Conservation (phyloP, 2,113 vertebrate species). For the Miniopterus natalensis region DNA sequence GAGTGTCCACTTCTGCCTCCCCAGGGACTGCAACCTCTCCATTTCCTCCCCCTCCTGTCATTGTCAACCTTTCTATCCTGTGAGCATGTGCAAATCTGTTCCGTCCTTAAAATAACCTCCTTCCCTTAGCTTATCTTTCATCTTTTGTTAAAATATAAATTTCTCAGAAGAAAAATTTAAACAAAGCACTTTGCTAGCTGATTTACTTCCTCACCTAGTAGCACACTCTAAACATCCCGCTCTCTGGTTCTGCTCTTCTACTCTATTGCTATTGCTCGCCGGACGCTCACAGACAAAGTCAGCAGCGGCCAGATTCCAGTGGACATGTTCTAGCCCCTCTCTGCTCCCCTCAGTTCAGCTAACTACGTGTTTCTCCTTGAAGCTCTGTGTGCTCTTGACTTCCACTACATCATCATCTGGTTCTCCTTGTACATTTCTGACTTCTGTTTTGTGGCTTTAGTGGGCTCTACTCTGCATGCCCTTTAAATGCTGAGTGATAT, state of each 20-base stretch:
- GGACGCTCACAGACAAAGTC: not conserved
- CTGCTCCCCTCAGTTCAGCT: not conserved
- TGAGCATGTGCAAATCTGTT: not conserved
- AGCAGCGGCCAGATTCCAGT: not conserved
- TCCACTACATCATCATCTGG: not conserved
- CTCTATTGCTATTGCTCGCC: not conserved
- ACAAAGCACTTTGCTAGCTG: not conserved
- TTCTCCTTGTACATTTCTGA: not conserved
- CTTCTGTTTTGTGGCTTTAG: not conserved
- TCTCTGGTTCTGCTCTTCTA: not conserved
- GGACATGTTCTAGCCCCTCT: not conserved
- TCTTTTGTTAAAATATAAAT: conserved; percentile 39
- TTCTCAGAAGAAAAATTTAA: conserved; percentile 41
- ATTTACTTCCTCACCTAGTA: not conserved
- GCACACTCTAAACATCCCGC: not conserved
- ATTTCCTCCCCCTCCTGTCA: not conserved
- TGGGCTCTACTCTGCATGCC: not conserved
- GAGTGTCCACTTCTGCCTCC: not conserved
- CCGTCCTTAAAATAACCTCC: not conserved
- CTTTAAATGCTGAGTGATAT: not conserved
- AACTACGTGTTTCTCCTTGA: not conserved
- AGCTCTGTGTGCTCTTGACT: not conserved
- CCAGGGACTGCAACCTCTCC: not conserved
- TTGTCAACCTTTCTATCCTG: not conserved
- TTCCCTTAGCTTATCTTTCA: not conserved